A percentile compares a stretch with the other conserved stretches of the same genome.
These are phyloP conservation scores for Dicaeum eximium DNA, from an alignment of 2,113 vertebrate species.

Conservation along the genomic window DNA sequence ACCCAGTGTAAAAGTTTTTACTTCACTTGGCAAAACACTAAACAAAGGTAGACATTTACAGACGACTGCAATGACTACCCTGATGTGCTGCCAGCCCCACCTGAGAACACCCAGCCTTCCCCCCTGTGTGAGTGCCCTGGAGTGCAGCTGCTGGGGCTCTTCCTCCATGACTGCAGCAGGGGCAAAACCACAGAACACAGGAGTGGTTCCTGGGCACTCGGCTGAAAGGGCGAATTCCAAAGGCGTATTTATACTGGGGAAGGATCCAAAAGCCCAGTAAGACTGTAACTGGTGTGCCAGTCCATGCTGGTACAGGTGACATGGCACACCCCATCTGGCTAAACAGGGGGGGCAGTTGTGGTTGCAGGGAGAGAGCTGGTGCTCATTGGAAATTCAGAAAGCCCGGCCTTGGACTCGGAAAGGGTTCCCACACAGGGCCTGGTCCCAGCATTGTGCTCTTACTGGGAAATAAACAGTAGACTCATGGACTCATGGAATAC, in stretches of 20 bases:
- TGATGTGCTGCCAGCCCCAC: background rate
- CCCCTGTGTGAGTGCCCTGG: background rate
- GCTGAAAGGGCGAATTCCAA: background rate
- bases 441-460: background rate
- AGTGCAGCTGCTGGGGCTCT: background rate
- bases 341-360: background rate
- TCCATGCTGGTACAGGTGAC: background rate
- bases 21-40: background rate
- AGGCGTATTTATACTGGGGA: background rate
- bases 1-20: background rate
- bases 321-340: background rate
- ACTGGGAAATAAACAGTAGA: background rate
- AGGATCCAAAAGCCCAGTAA: background rate
- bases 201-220: background rate
- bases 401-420: fast-evolving
- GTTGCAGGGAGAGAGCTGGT: background rate
- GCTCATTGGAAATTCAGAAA: background rate
- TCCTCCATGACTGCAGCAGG: background rate
- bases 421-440: background rate
- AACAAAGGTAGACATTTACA: background rate
- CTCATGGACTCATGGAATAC: background rate
- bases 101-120: background rate
- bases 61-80: background rate
- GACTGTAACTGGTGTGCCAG: background rate
- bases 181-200: background rate